Evolutionary conservation across 2,888 invertebrate species (phyloP).

Genomic region (Peribatodes rhomboidaria): DNA sequence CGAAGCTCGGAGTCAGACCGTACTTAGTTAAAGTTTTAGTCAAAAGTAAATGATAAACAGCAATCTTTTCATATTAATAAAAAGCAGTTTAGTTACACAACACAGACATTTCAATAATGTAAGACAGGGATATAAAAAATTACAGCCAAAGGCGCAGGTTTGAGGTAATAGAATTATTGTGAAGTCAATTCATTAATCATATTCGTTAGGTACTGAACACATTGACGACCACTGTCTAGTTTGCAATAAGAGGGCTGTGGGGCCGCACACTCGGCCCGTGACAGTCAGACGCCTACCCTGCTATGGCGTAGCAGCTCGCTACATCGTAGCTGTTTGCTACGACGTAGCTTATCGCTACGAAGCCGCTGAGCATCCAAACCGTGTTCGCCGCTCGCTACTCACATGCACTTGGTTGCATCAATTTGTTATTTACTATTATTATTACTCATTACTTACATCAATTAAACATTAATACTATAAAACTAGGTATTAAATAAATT

Average conservation of each 20-base stretch:
- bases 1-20: conserved; percentile 74
- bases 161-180: conserved; percentile 84
- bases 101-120: conserved; percentile 81
- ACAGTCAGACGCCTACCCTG: conserved; percentile 30
- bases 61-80: conserved; percentile 67
- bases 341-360: conserved; percentile 2
- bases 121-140: conserved; percentile 83
- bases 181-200: conserved; percentile 86
- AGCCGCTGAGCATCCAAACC: conserved; percentile 55
- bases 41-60: conserved; percentile 72
- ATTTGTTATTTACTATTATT: conserved; percentile 84
- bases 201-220: conserved; percentile 82
- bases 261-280: conserved; percentile 52
- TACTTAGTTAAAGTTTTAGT: conserved; percentile 84
- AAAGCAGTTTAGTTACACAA: conserved; percentile 72
- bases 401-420: conserved; percentile 80
- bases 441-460: conserved; percentile 85
- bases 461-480: conserved; percentile 86
- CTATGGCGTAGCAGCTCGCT: conserved; percentile 9
- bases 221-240: conserved; percentile 76
- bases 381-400: conserved; percentile 72
- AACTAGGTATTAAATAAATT: conserved; percentile 86
- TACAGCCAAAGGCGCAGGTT: conserved; percentile 84
- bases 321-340: background rate
- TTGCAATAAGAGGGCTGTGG: conserved; percentile 63